Conservation (phyloP, 2,797 vertebrate genomes). For the Microctenopoma stevenorrisi region DNA sequence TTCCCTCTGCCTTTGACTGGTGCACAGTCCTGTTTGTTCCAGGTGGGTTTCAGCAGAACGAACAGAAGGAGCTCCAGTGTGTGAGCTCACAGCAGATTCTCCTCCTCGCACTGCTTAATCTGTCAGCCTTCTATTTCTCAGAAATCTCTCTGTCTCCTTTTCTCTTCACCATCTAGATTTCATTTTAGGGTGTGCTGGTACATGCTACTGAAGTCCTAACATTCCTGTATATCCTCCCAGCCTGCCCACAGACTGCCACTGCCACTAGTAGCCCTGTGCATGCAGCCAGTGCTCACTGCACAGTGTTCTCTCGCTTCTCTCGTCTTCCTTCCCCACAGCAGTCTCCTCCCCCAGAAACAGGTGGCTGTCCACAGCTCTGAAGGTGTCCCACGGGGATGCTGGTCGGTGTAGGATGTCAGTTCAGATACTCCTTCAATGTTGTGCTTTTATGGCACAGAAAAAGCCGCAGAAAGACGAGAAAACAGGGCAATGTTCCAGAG, state of each 20-base stretch:
- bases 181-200: slow-evolving; percentile 20
- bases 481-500: slow-evolving; percentile 53
- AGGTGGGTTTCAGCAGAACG: slow-evolving; percentile 41
- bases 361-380: slow-evolving; percentile 55
- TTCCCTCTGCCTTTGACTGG: slow-evolving; percentile 12
- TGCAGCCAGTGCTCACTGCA: slow-evolving; percentile 11
- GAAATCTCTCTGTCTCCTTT: not conserved
- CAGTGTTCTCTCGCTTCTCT: slow-evolving; percentile 31
- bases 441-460: slow-evolving; percentile 45
- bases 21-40: slow-evolving; percentile 49
- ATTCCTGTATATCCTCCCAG: slow-evolving; percentile 31
- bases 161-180: slow-evolving; percentile 12
- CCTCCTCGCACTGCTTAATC: slow-evolving; percentile 24
- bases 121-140: slow-evolving; percentile 11
- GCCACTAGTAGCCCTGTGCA: slow-evolving; percentile 10
- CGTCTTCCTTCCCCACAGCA: slow-evolving; percentile 2
- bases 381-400: slow-evolving; percentile 44
- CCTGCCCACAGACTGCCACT: not conserved
- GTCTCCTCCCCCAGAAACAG: slow-evolving; percentile 66
- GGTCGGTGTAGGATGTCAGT: slow-evolving; percentile 60
- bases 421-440: slow-evolving; percentile 34
- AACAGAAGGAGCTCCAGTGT: slow-evolving; percentile 11
- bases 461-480: slow-evolving; percentile 43
- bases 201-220: slow-evolving; percentile 47
- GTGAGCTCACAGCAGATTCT: slow-evolving; percentile 9